A percentile compares a stretch with the other conserved stretches of the same genome.
These are phyloP conservation scores for Rutilus rutilus DNA, from an alignment of 2,113 vertebrate species.

Conservation along the genomic window DNA sequence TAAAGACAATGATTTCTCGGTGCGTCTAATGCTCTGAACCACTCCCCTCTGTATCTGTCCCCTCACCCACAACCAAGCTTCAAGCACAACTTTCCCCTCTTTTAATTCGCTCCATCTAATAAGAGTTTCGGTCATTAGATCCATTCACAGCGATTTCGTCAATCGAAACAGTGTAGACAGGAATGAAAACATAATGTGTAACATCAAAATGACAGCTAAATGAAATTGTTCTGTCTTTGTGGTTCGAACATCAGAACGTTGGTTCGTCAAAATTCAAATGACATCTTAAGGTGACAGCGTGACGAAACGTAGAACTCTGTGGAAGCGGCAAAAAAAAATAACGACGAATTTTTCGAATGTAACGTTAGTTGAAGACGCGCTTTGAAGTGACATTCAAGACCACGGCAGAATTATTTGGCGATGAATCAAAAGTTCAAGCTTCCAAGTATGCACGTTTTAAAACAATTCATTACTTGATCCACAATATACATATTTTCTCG, in stretches of 20 bases:
- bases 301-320: neutral
- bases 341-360: neutral
- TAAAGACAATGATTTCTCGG: slow-evolving; percentile 35
- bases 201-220: neutral
- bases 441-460: neutral
- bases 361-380: neutral
- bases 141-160: neutral
- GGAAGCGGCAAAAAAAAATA: neutral
- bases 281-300: neutral
- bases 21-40: slow-evolving; percentile 30
- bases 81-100: neutral
- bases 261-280: neutral
- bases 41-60: slow-evolving; percentile 42
- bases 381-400: slow-evolving; percentile 1
- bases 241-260: neutral
- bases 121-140: neutral
- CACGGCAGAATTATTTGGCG: neutral
- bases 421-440: neutral
- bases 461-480: too few relatives aligned
- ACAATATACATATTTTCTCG: neutral
- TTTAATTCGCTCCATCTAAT: slow-evolving; percentile 14
- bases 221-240: neutral
- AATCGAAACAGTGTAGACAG: neutral
- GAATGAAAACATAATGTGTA: neutral
- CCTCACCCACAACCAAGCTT: slow-evolving; percentile 34